phyloP scores from a whole-genome alignment of 2,797 vertebrate genomes.

The Simalia tracyae region DNA sequence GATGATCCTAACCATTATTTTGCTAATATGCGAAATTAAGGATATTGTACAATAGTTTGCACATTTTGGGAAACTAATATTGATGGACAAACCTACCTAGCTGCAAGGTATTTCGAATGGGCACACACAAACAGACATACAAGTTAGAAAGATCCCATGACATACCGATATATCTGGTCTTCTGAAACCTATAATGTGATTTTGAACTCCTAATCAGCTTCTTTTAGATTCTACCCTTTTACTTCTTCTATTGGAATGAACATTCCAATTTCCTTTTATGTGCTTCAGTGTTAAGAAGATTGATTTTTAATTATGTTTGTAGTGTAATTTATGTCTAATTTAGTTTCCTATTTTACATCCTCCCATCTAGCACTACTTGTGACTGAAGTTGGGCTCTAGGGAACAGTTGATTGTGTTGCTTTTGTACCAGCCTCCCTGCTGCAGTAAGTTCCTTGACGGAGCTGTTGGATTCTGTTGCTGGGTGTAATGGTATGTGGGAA shows the following conservation, averaged over 20 bases:
- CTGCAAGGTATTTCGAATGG: not conserved
- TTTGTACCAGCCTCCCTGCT: not conserved
- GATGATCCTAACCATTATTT: not conserved
- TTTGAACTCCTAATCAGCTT: not conserved
- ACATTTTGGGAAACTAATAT: not conserved
- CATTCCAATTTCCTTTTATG: conserved; percentile 15
- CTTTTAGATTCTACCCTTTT: not conserved
- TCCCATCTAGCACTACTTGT: not conserved
- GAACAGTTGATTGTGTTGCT: not conserved
- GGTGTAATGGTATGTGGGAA: not conserved
- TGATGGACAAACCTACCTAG: not conserved
- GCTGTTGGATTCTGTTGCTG: not conserved
- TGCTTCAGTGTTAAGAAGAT: conserved; percentile 17
- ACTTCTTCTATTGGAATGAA: not conserved
- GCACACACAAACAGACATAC: not conserved
- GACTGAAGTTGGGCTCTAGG: not conserved
- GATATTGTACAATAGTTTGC: not conserved
- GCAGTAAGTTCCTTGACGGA: not conserved
- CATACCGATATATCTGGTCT: not conserved
- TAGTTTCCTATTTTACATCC: not conserved
- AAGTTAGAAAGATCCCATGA: not conserved
- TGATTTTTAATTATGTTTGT: conserved; percentile 36
- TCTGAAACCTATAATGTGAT: not conserved
- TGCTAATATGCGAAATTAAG: not conserved
- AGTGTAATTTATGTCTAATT: not conserved